Conservation (phyloP, 2,113 vertebrate species). For the Passer domesticus region DNA sequence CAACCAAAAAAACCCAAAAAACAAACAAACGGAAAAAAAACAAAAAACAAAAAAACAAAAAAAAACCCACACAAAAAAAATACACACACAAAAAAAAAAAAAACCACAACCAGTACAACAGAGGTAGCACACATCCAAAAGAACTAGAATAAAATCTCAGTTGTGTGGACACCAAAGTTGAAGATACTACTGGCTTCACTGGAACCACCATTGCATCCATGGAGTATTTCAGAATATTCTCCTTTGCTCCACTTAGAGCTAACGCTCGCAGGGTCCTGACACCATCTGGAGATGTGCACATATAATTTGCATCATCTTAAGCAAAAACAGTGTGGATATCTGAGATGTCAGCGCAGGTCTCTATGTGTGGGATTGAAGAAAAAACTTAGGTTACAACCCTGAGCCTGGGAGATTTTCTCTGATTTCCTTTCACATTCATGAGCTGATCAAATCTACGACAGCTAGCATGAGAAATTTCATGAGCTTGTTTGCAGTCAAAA, state of each 20-base stretch:
- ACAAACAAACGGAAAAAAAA: no score
- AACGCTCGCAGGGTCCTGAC: neutral
- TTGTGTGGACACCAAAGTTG: neutral
- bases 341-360: neutral
- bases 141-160: neutral
- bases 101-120: neutral
- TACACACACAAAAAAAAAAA: no score
- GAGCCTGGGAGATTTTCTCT: slow-evolving; percentile 13
- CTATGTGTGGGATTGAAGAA: neutral
- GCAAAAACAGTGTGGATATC: neutral
- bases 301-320: neutral
- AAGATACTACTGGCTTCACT: neutral
- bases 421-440: slow-evolving; percentile 23
- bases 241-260: neutral
- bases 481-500: neutral
- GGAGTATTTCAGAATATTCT: neutral
- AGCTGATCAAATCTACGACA: neutral
- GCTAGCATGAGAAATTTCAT: neutral
- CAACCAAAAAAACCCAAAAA: no score
- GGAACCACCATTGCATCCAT: neutral
- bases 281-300: neutral
- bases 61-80: no score
- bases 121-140: neutral
- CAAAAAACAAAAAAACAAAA: no score
- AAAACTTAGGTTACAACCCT: neutral